Conservation (phyloP, 2,888 invertebrate genomes). For the Idaea straminata region DNA sequence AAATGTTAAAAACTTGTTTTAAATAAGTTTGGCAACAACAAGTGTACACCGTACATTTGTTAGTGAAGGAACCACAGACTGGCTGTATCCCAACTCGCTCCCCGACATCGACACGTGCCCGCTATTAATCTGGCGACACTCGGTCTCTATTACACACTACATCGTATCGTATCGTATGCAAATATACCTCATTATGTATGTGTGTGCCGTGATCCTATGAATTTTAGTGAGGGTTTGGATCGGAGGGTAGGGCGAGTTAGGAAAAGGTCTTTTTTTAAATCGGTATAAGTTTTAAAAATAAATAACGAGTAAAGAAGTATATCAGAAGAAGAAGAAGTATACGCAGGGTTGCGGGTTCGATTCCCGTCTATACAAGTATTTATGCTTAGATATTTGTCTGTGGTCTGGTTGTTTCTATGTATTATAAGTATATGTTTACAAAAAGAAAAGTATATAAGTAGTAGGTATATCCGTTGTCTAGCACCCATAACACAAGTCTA, state of each 20-base stretch:
- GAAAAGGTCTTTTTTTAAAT: neutral
- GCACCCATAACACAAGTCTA: no score
- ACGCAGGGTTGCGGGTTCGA: no score
- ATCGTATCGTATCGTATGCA: neutral
- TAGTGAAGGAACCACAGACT: neutral
- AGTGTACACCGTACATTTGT: neutral
- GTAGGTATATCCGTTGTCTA: no score
- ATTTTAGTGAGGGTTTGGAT: neutral
- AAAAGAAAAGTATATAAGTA: no score
- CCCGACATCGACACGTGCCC: neutral
- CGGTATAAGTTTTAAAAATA: neutral
- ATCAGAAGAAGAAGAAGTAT: no score
- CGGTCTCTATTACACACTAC: neutral
- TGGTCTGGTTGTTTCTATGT: no score
- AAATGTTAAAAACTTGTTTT: no score
- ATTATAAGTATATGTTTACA: no score
- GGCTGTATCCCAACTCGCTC: neutral
- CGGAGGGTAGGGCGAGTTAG: neutral
- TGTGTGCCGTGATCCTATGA: neutral
- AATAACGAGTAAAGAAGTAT: no score
- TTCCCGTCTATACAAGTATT: no score
- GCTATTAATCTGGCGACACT: slow-evolving; percentile 1
- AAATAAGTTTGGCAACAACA: neutral
- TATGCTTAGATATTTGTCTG: no score
- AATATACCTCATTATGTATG: neutral